Evolutionary conservation across 1,140 invertebrate genomes (phyloP).

Genomic region (Drosophila azteca): DNA sequence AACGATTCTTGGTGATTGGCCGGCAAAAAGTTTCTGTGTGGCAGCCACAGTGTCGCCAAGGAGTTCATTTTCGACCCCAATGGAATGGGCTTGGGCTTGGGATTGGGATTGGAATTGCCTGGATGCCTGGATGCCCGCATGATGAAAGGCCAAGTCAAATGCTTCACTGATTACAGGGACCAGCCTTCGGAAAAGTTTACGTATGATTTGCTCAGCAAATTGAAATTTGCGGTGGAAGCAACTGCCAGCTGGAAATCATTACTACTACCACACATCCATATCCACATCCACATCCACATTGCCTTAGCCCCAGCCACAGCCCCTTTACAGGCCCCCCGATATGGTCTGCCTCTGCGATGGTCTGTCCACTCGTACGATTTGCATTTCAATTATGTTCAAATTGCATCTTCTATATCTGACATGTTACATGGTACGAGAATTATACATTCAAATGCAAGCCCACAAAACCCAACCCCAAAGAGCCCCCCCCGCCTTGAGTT

Average conservation of each 20-base stretch:
- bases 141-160: slow-evolving; percentile 79
- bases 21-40: slow-evolving; percentile 54
- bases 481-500: no score
- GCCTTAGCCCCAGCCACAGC: slow-evolving; percentile 13
- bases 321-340: no score
- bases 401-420: slow-evolving; percentile 20
- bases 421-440: neutral
- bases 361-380: slow-evolving; percentile 18
- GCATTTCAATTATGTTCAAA: slow-evolving; percentile 51
- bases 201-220: slow-evolving; percentile 77
- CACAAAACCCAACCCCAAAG: no score
- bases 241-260: slow-evolving; percentile 43
- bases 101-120: neutral
- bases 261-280: slow-evolving; percentile 43
- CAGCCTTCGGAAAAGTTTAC: slow-evolving; percentile 57
- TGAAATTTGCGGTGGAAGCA: slow-evolving; percentile 62
- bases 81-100: neutral
- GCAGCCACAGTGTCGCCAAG: slow-evolving; percentile 61
- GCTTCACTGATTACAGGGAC: slow-evolving; percentile 66
- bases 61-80: slow-evolving; percentile 31
- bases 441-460: no score
- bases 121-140: slow-evolving; percentile 6
- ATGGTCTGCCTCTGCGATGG: no score
- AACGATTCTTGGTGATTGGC: slow-evolving; percentile 64
- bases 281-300: slow-evolving; percentile 14